Conservation (phyloP, 2,888 invertebrate genomes). For the Calliscelio sp. region DNA sequence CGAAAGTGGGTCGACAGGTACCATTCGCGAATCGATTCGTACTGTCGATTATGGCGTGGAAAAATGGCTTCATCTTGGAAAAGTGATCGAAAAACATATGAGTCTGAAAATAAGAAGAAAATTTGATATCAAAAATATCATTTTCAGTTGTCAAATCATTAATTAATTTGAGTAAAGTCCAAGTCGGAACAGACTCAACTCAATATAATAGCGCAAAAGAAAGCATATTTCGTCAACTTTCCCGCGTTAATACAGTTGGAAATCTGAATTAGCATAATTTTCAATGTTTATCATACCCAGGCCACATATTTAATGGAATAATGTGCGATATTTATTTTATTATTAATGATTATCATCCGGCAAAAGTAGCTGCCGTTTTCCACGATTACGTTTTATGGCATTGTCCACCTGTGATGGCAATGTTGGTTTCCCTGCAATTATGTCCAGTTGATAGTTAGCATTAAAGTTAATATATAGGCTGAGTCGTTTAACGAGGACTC, state of each 20-base stretch:
- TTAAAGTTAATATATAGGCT: conserved; percentile 49
- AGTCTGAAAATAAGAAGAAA: no score
- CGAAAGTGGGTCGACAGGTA: conserved; percentile 53
- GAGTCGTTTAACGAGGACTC: conserved; percentile 34
- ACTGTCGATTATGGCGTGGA: conserved; percentile 22
- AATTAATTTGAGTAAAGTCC: neutral
- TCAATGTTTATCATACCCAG: neutral
- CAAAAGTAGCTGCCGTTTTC: conserved; percentile 20
- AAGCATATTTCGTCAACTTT: conserved; percentile 20
- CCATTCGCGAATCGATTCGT: conserved; percentile 47
- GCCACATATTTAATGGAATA: conserved; percentile 5
- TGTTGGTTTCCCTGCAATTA: conserved; percentile 42
- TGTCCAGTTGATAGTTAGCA: conserved; percentile 35
- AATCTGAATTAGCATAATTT: conserved; percentile 18
- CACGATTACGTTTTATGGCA: conserved; percentile 39
- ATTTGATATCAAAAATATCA: no score
- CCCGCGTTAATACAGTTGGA: neutral
- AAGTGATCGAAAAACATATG: no score
- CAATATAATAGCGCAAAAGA: neutral
- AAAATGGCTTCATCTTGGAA: no score
- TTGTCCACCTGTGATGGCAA: conserved; percentile 32
- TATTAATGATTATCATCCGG: conserved; percentile 12
- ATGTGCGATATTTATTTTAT: conserved; percentile 20
- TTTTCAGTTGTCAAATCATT: no score
- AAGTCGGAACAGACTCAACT: no score